A percentile compares a stretch with the other conserved stretches of the same genome.
phyloP scores from a whole-genome alignment of 1,140 invertebrate genomes.

The Elymnias hypermnestra region DNA sequence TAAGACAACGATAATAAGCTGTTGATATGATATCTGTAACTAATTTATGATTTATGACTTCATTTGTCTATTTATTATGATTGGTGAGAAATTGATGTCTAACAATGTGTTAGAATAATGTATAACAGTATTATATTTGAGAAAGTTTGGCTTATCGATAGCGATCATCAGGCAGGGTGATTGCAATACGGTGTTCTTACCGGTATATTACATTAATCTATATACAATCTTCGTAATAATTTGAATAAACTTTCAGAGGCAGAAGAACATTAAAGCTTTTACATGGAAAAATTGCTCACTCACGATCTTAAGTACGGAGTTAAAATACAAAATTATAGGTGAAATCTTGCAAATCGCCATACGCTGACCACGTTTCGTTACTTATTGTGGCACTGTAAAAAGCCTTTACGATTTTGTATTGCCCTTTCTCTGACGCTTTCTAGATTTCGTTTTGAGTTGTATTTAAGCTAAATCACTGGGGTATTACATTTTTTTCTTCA shows the following conservation, averaged over 20 bases:
- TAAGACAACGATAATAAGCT: constrained; percentile 19
- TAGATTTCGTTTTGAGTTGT: constrained; percentile 24
- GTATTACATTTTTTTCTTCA: too few relatives aligned
- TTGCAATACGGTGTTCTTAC: too few relatives aligned
- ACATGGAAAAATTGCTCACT: neutral
- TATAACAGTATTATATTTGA: neutral
- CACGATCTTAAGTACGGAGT: constrained; percentile 6
- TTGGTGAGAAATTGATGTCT: constrained; percentile 1
- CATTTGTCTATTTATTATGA: constrained; percentile 5
- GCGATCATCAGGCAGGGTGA: neutral
- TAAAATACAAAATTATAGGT: constrained; percentile 39
- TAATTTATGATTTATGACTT: constrained; percentile 18
- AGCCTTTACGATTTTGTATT: constrained; percentile 36
- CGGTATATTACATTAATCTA: neutral
- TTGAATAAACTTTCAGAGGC: neutral
- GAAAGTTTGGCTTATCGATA: neutral
- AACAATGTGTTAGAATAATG: neutral
- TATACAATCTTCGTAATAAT: too few relatives aligned
- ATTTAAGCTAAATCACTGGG: constrained; percentile 4
- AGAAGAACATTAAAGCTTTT: neutral
- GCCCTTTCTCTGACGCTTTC: constrained; percentile 59
- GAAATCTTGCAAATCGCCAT: constrained; percentile 42
- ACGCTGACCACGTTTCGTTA: constrained; percentile 36
- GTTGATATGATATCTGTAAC: constrained; percentile 18
- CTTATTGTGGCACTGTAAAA: constrained; percentile 47